A percentile compares a stretch with the other conserved stretches of the same genome.
These are phyloP conservation scores for Anthopleura xanthogrammica DNA, from an alignment of 92 coral and sea anemone genomes.

Conservation along the genomic window DNA sequence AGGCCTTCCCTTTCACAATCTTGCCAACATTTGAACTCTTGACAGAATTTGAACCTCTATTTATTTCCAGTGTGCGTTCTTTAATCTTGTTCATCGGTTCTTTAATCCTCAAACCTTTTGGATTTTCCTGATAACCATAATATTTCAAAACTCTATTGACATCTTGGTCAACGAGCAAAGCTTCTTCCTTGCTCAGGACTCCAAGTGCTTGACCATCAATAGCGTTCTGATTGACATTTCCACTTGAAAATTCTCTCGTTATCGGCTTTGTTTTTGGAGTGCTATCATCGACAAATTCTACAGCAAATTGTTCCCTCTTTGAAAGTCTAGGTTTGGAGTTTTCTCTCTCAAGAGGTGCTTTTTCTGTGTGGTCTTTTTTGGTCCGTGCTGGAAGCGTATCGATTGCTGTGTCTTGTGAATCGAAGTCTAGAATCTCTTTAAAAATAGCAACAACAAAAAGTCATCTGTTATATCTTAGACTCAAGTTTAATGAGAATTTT, in stretches of 20 bases:
- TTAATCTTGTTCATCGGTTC: neutral
- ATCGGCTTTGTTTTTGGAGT: neutral
- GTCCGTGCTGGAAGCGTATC: neutral
- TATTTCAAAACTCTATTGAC: neutral
- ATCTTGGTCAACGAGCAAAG: neutral
- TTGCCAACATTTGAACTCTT: no score
- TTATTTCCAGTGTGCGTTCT: neutral
- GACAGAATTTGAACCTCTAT: neutral
- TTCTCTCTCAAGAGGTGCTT: neutral
- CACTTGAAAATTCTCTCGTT: neutral
- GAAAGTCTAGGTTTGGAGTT: neutral
- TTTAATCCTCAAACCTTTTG: neutral
- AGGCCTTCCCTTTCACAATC: no score
- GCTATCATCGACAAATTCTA: neutral
- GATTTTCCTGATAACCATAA: neutral
- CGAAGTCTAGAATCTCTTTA: neutral
- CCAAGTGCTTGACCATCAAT: neutral
- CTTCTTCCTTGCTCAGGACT: neutral
- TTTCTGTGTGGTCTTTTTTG: neutral
- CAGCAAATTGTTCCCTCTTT: neutral
- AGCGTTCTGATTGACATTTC: neutral
- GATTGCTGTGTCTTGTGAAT: neutral
- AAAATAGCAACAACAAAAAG: neutral
- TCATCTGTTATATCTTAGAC: no score
- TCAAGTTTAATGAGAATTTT: no score